Conservation (phyloP, 2,113 vertebrate genomes). For the Blennius ocellaris region DNA sequence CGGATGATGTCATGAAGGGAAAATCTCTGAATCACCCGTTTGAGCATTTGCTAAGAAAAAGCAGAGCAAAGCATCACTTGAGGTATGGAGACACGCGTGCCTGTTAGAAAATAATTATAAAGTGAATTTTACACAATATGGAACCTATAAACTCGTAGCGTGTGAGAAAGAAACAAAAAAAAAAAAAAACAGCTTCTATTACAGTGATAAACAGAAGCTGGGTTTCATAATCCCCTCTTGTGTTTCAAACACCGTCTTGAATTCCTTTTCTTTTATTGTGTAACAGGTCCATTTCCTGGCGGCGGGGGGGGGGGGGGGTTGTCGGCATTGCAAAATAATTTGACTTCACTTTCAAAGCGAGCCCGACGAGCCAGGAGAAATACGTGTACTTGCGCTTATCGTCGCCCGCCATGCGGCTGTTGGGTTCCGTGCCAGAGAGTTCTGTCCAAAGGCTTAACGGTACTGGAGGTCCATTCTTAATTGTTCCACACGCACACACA, state of each 20-base stretch:
- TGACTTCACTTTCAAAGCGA: conserved; percentile 38
- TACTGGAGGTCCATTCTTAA: conserved; percentile 26
- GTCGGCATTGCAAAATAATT: conserved; percentile 42
- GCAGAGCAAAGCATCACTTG: too few relatives aligned
- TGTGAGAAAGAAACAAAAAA: neutral
- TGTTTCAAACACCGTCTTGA: conserved; percentile 14
- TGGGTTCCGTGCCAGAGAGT: conserved; percentile 29
- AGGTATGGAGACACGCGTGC: too few relatives aligned
- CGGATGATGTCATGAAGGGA: too few relatives aligned
- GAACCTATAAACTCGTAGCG: too few relatives aligned
- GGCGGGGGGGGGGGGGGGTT: too few relatives aligned
- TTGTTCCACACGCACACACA: too few relatives aligned
- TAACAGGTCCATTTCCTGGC: conserved; percentile 32
- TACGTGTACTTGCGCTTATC: conserved; percentile 46
- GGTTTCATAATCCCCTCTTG: neutral
- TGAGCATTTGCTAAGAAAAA: too few relatives aligned
- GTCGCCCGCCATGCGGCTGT: conserved; percentile 22
- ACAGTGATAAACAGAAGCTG: neutral
- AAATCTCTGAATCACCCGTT: too few relatives aligned
- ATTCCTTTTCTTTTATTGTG: neutral
- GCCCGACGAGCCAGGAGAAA: conserved; percentile 39
- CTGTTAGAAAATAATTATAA: too few relatives aligned
- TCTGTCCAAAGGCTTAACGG: conserved; percentile 33
- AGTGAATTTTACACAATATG: too few relatives aligned
- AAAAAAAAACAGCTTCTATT: neutral